Conservation (phyloP, 2,113 vertebrate species). For the Boulengeromyrus knoepffleri region DNA sequence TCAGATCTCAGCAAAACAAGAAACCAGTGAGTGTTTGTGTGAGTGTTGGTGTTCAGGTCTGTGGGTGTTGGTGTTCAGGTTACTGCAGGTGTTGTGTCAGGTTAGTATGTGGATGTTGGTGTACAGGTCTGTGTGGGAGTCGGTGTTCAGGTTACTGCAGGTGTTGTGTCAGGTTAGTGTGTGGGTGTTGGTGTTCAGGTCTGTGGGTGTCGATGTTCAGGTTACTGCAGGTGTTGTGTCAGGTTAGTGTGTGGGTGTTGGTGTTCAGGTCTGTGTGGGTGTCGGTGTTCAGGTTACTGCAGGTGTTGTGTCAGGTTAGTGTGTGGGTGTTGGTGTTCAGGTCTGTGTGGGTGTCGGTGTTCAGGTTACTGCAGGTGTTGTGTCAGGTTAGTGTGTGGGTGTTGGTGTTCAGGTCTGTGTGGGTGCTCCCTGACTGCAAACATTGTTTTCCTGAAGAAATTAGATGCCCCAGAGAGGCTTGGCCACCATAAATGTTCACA, state of each 20-base stretch:
- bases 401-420: neutral
- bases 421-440: neutral
- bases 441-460: neutral
- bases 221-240: too few relatives aligned
- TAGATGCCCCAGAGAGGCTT: neutral
- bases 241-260: too few relatives aligned
- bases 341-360: neutral
- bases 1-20: neutral
- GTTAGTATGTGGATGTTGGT: too few relatives aligned
- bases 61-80: neutral
- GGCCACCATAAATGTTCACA: neutral
- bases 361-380: neutral
- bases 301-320: neutral
- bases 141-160: too few relatives aligned
- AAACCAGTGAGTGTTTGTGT: neutral
- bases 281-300: neutral
- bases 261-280: too few relatives aligned
- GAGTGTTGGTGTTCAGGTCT: neutral
- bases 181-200: too few relatives aligned
- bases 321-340: neutral
- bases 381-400: neutral
- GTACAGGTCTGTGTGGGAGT: too few relatives aligned
- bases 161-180: too few relatives aligned
- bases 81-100: too few relatives aligned
- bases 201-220: too few relatives aligned